Percentiles rank a stretch among this genome's conserved stretches.
phyloP scores from a whole-genome alignment of 1,140 invertebrate species.

The Sitobion miscanthi region DNA sequence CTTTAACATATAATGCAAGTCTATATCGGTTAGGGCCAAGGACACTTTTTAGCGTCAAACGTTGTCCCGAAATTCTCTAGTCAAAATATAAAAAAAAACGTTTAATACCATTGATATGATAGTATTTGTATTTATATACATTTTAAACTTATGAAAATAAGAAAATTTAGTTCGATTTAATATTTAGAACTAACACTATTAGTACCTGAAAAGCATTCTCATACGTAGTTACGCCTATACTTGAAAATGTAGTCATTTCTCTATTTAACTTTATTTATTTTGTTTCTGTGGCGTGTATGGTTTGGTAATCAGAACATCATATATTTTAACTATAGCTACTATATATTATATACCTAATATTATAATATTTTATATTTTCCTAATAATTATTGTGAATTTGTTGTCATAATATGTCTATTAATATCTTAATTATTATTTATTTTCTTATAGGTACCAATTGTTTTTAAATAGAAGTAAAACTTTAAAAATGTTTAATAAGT shows the following conservation, averaged over 20 bases:
- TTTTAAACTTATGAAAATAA: neutral
- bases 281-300: neutral
- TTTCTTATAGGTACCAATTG: neutral
- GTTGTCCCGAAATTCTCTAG: neutral
- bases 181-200: neutral
- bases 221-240: neutral
- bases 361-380: neutral
- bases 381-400: neutral
- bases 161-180: neutral
- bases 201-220: neutral
- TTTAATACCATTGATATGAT: neutral
- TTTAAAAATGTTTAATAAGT: neutral
- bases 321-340: too few relatives aligned
- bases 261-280: neutral
- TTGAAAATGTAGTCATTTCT: neutral
- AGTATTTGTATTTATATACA: neutral
- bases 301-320: neutral
- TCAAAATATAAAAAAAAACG: neutral
- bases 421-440: neutral
- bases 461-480: neutral
- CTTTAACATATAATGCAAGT: neutral
- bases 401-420: neutral
- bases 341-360: too few relatives aligned
- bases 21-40: neutral
- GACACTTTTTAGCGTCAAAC: constrained; percentile 29